phyloP scores from a whole-genome alignment of 1,140 invertebrate species.

The Drusus annulatus region DNA sequence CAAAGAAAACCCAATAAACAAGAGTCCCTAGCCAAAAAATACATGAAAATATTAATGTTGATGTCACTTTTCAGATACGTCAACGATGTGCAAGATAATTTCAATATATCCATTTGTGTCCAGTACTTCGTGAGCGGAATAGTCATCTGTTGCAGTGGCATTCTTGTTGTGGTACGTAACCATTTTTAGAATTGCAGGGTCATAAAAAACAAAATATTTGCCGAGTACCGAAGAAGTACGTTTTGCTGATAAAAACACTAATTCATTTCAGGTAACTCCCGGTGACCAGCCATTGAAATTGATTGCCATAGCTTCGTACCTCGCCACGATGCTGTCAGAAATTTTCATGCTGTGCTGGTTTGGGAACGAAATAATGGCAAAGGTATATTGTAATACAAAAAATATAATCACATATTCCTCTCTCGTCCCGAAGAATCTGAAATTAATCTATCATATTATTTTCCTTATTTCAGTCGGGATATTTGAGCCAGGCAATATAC shows the following conservation, averaged over 20 bases:
- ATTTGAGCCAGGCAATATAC: slow-evolving; percentile 62
- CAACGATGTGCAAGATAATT: slow-evolving; percentile 65
- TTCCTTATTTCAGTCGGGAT: slow-evolving; percentile 62
- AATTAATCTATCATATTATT: too few species aligned
- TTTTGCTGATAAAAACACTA: not conserved
- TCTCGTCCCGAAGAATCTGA: too few species aligned
- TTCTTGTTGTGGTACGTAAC: slow-evolving; percentile 65
- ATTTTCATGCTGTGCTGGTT: slow-evolving; percentile 70
- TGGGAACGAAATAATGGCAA: slow-evolving; percentile 68
- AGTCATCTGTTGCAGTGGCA: slow-evolving; percentile 67
- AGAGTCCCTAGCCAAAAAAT: too few species aligned
- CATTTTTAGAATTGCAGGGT: too few species aligned
- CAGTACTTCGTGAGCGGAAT: slow-evolving; percentile 69
- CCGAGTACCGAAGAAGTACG: too few species aligned
- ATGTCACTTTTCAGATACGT: slow-evolving; percentile 64
- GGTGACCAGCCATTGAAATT: slow-evolving; percentile 67
- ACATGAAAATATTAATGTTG: too few species aligned
- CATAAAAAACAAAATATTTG: slow-evolving; percentile 1
- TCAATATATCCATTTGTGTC: slow-evolving; percentile 65
- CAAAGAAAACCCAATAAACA: too few species aligned
- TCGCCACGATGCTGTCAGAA: slow-evolving; percentile 68
- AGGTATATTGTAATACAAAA: slow-evolving; percentile 59
- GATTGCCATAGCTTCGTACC: slow-evolving; percentile 67
- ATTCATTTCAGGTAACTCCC: slow-evolving; percentile 63
- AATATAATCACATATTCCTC: too few species aligned